Percentiles rank a stretch among this genome's conserved stretches.
phyloP scores from a whole-genome alignment of 1,140 invertebrate species.

The Drosophila murphyi region DNA sequence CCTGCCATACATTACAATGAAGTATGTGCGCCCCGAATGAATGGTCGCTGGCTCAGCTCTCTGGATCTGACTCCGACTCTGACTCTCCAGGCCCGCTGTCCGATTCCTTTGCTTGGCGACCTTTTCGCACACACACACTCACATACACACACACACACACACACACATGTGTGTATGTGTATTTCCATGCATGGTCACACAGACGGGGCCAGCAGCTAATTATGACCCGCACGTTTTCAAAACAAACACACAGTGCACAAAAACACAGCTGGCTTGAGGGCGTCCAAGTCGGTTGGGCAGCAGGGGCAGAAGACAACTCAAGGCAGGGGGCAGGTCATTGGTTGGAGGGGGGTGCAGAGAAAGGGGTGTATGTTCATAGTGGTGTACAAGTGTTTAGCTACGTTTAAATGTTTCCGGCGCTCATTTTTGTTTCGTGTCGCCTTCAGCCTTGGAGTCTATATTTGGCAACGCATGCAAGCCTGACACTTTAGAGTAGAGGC shows the following conservation, averaged over 20 bases:
- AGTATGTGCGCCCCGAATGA: slow-evolving; percentile 73
- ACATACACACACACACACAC: slow-evolving; percentile 17
- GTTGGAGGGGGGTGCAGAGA: neutral
- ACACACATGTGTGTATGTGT: slow-evolving; percentile 6
- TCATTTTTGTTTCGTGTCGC: slow-evolving; percentile 80
- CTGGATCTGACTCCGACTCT: neutral
- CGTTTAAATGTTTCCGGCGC: slow-evolving; percentile 81
- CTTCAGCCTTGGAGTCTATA: slow-evolving; percentile 82
- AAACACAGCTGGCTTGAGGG: slow-evolving; percentile 20
- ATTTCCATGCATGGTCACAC: slow-evolving; percentile 37
- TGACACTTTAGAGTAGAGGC: slow-evolving; percentile 28
- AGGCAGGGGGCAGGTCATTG: neutral
- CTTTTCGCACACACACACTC: slow-evolving; percentile 54
- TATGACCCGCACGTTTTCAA: slow-evolving; percentile 84
- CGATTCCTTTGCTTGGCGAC: slow-evolving; percentile 62
- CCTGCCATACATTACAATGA: slow-evolving; percentile 80
- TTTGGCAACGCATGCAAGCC: slow-evolving; percentile 77
- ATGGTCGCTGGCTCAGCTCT: slow-evolving; percentile 49
- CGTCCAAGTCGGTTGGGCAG: neutral
- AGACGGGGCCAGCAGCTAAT: slow-evolving; percentile 70
- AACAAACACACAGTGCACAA: slow-evolving; percentile 57
- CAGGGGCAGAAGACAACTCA: neutral
- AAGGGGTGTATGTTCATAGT: neutral
- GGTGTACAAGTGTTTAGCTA: slow-evolving; percentile 77
- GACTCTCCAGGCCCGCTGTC: neutral